phyloP scores from a whole-genome alignment of 2,113 vertebrate species.

The Hippocampus barbouri region DNA sequence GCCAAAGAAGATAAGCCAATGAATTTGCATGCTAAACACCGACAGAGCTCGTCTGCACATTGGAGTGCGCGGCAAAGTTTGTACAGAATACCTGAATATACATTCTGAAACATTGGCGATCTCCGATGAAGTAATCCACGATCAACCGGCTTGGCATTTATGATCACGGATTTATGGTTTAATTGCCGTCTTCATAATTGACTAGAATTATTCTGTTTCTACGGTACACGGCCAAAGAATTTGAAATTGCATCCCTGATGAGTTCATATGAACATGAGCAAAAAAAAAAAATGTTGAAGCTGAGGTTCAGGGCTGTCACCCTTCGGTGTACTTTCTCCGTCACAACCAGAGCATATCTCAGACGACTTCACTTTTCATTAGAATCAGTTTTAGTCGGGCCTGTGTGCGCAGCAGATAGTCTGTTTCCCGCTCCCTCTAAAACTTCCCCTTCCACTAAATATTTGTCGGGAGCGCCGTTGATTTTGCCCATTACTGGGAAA shows the following conservation, averaged over 20 bases:
- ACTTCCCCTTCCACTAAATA: constrained; percentile 32
- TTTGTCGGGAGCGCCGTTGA: constrained; percentile 39
- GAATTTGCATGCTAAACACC: not conserved
- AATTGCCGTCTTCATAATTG: no score
- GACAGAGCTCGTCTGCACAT: not conserved
- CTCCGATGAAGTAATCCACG: no score
- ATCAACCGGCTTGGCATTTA: no score
- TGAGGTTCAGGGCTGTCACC: constrained; percentile 59
- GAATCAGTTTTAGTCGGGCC: constrained; percentile 30
- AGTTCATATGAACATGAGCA: constrained; percentile 38
- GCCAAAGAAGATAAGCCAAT: not conserved
- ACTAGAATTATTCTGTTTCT: no score
- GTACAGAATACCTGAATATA: not conserved
- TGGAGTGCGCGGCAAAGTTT: not conserved
- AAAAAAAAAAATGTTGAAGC: constrained; percentile 45
- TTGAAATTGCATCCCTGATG: constrained; percentile 36
- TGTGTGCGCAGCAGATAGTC: constrained; percentile 5
- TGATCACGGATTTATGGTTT: no score
- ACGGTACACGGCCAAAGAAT: not conserved
- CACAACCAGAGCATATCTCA: constrained; percentile 31
- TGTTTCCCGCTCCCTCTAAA: not conserved
- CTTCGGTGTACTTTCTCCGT: constrained; percentile 48
- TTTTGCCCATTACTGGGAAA: constrained; percentile 31
- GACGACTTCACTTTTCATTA: constrained; percentile 53
- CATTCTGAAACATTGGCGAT: not conserved